These are phyloP conservation scores for Cheilosia impressa DNA, from an alignment of 2,888 invertebrate species.

Conservation along the genomic window DNA sequence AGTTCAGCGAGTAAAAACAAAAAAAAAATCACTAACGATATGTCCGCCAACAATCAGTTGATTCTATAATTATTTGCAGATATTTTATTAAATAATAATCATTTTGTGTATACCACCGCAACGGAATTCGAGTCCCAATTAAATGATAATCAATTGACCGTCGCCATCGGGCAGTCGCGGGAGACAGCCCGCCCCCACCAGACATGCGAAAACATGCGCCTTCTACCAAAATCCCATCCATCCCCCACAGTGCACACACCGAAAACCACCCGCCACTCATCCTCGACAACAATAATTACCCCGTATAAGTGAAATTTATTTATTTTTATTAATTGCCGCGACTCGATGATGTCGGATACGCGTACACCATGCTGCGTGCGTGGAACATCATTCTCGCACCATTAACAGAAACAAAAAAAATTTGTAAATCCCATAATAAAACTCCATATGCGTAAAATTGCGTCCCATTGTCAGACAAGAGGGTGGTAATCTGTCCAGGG, in stretches of 20 bases:
- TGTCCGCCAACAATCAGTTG: slow-evolving; percentile 49
- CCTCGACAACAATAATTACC: slow-evolving; percentile 51
- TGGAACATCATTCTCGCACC: slow-evolving; percentile 26
- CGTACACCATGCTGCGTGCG: slow-evolving; percentile 7
- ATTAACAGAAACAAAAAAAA: slow-evolving; percentile 4
- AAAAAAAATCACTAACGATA: slow-evolving; percentile 25
- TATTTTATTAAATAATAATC: slow-evolving; percentile 66
- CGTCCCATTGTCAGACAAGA: slow-evolving; percentile 45
- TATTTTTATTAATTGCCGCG: slow-evolving; percentile 69
- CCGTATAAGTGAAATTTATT: slow-evolving; percentile 65
- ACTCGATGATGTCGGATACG: slow-evolving; percentile 11
- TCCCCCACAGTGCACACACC: too few species aligned
- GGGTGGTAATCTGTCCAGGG: slow-evolving; percentile 1
- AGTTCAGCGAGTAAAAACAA: neutral
- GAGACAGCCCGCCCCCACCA: neutral
- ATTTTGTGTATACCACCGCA: slow-evolving; percentile 44
- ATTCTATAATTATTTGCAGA: slow-evolving; percentile 70
- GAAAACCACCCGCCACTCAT: slow-evolving; percentile 1
- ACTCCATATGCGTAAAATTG: slow-evolving; percentile 67
- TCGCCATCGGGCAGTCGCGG: slow-evolving; percentile 6
- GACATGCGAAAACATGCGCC: neutral
- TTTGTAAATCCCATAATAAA: slow-evolving; percentile 40
- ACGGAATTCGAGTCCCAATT: slow-evolving; percentile 67
- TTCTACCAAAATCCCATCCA: slow-evolving; percentile 3
- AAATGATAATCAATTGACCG: slow-evolving; percentile 72